These are phyloP conservation scores for Rallus limicola DNA, from an alignment of 2,113 vertebrate genomes.

Conservation along the genomic window DNA sequence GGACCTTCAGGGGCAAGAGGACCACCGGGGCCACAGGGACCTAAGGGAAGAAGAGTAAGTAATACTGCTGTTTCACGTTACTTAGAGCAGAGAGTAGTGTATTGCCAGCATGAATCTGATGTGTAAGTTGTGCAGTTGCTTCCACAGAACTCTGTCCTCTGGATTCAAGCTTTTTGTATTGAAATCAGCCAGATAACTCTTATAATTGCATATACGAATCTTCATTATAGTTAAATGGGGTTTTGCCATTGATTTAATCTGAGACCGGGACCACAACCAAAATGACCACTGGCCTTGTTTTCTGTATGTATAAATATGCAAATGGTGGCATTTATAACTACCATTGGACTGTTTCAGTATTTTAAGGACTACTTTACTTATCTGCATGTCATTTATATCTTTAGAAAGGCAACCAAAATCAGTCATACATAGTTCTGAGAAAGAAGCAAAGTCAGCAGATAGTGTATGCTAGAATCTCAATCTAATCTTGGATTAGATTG, in stretches of 20 bases:
- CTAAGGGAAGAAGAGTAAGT: slow-evolving; percentile 92
- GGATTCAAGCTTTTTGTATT: background rate
- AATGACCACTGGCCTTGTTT: background rate
- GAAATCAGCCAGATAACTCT: background rate
- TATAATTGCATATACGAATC: background rate
- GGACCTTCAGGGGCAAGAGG: slow-evolving; percentile 87
- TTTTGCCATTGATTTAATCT: background rate
- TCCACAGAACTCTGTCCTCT: background rate
- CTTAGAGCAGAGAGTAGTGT: background rate
- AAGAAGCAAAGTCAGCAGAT: background rate
- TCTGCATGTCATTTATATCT: background rate
- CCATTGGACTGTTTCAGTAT: background rate
- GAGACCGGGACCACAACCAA: background rate
- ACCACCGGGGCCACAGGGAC: slow-evolving; percentile 80
- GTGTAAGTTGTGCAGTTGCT: background rate
- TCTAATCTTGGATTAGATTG: background rate
- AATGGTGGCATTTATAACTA: background rate
- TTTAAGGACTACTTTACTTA: background rate
- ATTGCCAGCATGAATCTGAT: background rate
- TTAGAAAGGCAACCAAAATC: background rate
- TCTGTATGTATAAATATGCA: background rate
- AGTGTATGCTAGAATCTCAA: background rate
- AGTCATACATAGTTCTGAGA: background rate
- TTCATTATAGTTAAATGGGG: background rate
- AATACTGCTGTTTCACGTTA: background rate